These are phyloP conservation scores for Abrostola tripartita DNA, from an alignment of 2,888 invertebrate species.

Conservation along the genomic window DNA sequence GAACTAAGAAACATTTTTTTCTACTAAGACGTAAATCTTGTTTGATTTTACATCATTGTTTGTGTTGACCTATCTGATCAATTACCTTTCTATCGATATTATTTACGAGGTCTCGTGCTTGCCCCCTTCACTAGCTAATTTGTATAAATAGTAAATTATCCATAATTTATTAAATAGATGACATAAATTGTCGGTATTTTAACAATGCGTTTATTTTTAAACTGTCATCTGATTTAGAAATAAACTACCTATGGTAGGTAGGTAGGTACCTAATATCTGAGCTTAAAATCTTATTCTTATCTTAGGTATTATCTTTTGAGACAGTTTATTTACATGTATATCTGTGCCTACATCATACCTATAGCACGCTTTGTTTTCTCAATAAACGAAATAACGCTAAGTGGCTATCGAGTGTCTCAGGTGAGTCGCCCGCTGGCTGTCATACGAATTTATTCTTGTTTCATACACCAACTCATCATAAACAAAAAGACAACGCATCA, in stretches of 20 bases:
- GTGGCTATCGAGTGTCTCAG: conserved; percentile 68
- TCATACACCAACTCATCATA: conserved; percentile 67
- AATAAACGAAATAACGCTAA: conserved; percentile 66
- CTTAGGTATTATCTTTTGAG: not conserved
- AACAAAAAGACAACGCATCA: conserved; percentile 74
- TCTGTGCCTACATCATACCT: not conserved
- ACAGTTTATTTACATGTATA: not conserved
- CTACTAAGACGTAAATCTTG: conserved; percentile 40
- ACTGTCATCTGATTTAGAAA: not conserved
- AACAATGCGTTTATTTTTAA: not conserved
- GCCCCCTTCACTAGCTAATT: conserved; percentile 21
- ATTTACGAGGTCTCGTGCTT: conserved; percentile 28
- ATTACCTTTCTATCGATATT: conserved; percentile 19
- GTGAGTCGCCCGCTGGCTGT: conserved; percentile 68
- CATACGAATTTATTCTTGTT: conserved; percentile 73
- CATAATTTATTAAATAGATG: not conserved
- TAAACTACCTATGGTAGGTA: no score
- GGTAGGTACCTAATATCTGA: no score
- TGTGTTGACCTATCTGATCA: conserved; percentile 30
- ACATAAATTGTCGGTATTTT: not conserved
- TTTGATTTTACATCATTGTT: conserved; percentile 35
- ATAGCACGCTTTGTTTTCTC: conserved; percentile 61
- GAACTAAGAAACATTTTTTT: conserved; percentile 25
- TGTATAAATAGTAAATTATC: conserved; percentile 10
- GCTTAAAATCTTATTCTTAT: no score